Conservation (phyloP, 2,113 vertebrate genomes). For the Ascaphus truei region DNA sequence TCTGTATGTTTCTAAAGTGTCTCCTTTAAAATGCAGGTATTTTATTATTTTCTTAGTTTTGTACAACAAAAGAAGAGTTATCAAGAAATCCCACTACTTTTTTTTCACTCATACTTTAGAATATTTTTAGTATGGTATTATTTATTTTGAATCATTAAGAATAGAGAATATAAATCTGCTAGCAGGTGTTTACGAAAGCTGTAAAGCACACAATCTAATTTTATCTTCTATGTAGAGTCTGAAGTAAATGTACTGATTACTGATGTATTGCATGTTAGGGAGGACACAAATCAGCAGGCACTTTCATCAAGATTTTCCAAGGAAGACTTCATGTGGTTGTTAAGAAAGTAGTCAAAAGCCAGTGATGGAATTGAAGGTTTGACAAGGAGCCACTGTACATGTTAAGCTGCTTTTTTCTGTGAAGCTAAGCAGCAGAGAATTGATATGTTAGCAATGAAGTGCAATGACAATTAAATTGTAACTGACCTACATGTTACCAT, state of each 20-base stretch:
- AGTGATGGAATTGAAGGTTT: conserved; percentile 68
- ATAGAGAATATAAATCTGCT: conserved; percentile 67
- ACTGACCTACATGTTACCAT: conserved; percentile 92
- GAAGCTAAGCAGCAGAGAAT: conserved; percentile 88
- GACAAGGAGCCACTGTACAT: conserved; percentile 63
- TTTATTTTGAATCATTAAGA: conserved; percentile 62
- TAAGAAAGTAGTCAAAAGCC: conserved; percentile 63
- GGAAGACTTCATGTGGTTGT: conserved; percentile 62
- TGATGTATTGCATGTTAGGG: conserved; percentile 60
- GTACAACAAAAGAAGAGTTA: no score
- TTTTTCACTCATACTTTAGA: no score
- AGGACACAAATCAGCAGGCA: conserved; percentile 69
- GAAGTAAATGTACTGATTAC: conserved; percentile 76
- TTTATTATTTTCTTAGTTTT: no score
- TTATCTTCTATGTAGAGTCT: conserved; percentile 61
- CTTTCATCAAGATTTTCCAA: conserved; percentile 71
- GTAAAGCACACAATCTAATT: conserved; percentile 76
- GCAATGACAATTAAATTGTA: conserved; percentile 97
- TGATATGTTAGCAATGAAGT: conserved; percentile 90
- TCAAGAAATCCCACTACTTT: no score
- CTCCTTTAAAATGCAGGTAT: no score
- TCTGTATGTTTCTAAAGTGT: no score
- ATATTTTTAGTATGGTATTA: conserved; percentile 54
- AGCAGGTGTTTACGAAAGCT: conserved; percentile 73
- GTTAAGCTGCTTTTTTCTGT: conserved; percentile 85